A percentile compares a stretch with the other conserved stretches of the same genome.
Conservation (phyloP, 2,113 vertebrate species). For the Ochotona princeps region DNA sequence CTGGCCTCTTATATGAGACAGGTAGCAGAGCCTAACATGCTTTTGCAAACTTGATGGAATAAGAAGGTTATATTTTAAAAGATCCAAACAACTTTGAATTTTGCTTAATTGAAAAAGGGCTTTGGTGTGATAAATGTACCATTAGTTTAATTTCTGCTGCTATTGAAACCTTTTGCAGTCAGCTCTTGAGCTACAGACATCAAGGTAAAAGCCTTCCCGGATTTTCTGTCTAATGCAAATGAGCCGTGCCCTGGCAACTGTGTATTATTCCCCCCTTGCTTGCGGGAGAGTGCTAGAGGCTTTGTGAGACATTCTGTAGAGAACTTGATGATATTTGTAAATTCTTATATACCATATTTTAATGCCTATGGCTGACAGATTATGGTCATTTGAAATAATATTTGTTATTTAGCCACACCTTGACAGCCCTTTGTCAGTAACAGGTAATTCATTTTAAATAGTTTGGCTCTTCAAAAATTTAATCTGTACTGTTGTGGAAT, state of each 20-base stretch:
- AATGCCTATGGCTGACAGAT: neutral
- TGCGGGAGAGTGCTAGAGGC: neutral
- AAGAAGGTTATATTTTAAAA: slow-evolving; percentile 24
- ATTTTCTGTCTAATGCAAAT: slow-evolving; percentile 18
- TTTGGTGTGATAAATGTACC: slow-evolving; percentile 56
- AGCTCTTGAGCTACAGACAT: slow-evolving; percentile 51
- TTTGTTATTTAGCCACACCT: slow-evolving; percentile 22
- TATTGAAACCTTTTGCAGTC: slow-evolving; percentile 47
- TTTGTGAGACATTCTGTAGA: neutral
- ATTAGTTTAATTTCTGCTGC: slow-evolving; percentile 64
- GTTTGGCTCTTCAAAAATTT: slow-evolving; percentile 8
- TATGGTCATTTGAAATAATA: neutral
- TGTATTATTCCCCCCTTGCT: neutral
- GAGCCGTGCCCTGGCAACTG: neutral
- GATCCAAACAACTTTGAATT: slow-evolving; percentile 20
- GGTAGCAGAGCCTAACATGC: neutral
- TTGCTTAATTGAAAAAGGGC: slow-evolving; percentile 55
- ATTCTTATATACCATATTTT: neutral
- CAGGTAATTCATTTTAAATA: slow-evolving; percentile 38
- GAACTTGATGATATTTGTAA: neutral
- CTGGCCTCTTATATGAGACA: neutral
- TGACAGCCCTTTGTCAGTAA: neutral
- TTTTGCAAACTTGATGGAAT: neutral
- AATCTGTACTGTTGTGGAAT: neutral
- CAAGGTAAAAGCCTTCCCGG: slow-evolving; percentile 41